Conservation (phyloP, 1,140 invertebrate species). For the Drosophila erecta region DNA sequence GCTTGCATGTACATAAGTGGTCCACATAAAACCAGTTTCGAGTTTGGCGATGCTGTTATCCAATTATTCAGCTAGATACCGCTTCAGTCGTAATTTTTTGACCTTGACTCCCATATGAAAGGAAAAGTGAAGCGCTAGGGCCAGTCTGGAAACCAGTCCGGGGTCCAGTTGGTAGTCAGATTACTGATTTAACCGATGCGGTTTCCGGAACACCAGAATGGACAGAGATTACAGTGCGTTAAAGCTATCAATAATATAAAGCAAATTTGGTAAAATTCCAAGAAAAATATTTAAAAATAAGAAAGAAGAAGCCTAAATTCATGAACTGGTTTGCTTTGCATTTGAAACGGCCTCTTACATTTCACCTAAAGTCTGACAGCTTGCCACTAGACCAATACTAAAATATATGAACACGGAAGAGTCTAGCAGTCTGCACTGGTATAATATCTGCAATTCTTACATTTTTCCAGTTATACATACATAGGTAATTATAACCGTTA, state of each 20-base stretch:
- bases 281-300: no score
- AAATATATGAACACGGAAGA: constrained; percentile 25
- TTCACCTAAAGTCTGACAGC: not conserved
- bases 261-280: no score
- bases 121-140: constrained; percentile 64
- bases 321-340: no score
- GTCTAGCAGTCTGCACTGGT: not conserved
- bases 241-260: no score
- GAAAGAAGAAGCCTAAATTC: no score
- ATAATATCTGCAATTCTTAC: constrained; percentile 1
- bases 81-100: constrained; percentile 26
- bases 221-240: no score
- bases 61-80: constrained; percentile 14
- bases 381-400: not conserved
- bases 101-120: constrained; percentile 78
- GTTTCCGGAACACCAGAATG: no score
- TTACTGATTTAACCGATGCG: no score
- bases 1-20: not conserved
- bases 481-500: no score
- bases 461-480: constrained; percentile 7
- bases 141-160: constrained; percentile 59
- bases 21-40: constrained; percentile 25
- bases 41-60: constrained; percentile 14
- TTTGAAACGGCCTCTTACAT: no score
- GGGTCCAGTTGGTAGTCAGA: not conserved